phyloP scores from a whole-genome alignment of 1,140 invertebrate species.

The Dysdera silvatica region DNA sequence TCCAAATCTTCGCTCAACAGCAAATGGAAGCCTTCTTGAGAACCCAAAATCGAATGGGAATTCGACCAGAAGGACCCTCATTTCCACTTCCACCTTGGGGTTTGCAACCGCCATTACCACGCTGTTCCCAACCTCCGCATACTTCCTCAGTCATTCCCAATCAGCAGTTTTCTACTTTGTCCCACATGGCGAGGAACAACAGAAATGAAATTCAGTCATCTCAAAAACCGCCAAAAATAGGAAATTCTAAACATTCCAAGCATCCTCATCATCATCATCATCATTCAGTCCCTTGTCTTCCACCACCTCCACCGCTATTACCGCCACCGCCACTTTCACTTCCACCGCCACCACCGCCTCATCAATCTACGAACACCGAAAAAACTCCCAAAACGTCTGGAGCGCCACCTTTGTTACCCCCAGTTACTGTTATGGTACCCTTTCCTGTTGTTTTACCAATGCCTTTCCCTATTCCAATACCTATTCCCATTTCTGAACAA shows the following conservation, averaged over 20 bases:
- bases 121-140: not conserved
- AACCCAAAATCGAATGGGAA: slow-evolving; percentile 20
- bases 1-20: slow-evolving; percentile 25
- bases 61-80: slow-evolving; percentile 8
- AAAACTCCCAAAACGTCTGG: slow-evolving; percentile 35
- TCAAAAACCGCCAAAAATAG: too few species aligned
- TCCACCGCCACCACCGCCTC: slow-evolving; percentile 43
- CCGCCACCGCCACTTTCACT: slow-evolving; percentile 42
- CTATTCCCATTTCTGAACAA: slow-evolving; percentile 18
- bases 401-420: slow-evolving; percentile 16
- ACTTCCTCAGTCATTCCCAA: too few species aligned
- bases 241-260: too few species aligned
- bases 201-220: too few species aligned
- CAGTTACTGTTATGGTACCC: slow-evolving; percentile 28
- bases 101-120: slow-evolving; percentile 4
- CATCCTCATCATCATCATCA: too few species aligned
- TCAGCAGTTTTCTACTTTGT: too few species aligned
- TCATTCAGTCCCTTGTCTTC: too few species aligned
- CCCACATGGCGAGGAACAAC: too few species aligned
- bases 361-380: slow-evolving; percentile 21
- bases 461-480: slow-evolving; percentile 26
- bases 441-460: slow-evolving; percentile 25
- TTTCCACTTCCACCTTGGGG: slow-evolving; percentile 16
- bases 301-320: not conserved
- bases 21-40: slow-evolving; percentile 24